Evolutionary conservation across 1,140 invertebrate genomes (phyloP).

Genomic region (Paraescarpia echinospica): DNA sequence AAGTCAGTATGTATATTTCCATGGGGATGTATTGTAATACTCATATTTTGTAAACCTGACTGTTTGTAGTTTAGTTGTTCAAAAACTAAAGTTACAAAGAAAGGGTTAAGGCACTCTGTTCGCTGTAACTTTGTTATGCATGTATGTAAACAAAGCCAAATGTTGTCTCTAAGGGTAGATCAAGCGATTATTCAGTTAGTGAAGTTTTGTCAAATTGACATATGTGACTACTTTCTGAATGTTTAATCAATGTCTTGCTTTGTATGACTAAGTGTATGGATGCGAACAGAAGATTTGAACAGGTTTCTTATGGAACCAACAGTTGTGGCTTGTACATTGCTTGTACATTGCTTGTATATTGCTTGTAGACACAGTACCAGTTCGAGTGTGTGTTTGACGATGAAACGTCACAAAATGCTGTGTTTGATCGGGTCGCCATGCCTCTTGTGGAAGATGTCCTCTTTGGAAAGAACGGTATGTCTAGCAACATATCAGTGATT

Average conservation of each 20-base stretch:
- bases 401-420: slow-evolving; percentile 73
- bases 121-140: too few relatives aligned
- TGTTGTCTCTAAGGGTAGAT: too few relatives aligned
- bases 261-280: not conserved
- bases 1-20: too few relatives aligned
- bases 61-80: too few relatives aligned
- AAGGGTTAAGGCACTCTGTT: too few relatives aligned
- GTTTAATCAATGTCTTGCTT: slow-evolving; percentile 5
- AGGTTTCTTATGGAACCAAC: not conserved
- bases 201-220: too few relatives aligned
- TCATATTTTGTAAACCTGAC: too few relatives aligned
- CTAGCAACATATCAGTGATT: slow-evolving; percentile 13
- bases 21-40: too few relatives aligned
- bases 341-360: not conserved
- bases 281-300: not conserved
- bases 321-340: not conserved
- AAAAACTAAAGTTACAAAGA: too few relatives aligned
- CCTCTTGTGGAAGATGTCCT: slow-evolving; percentile 77
- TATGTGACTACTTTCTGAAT: too few relatives aligned
- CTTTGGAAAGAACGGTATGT: slow-evolving; percentile 72
- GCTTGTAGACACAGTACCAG: slow-evolving; percentile 53
- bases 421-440: slow-evolving; percentile 82
- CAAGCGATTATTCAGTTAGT: too few relatives aligned
- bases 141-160: too few relatives aligned
- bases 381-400: slow-evolving; percentile 81